A percentile compares a stretch with the other conserved stretches of the same genome.
phyloP scores from a whole-genome alignment of 2,888 invertebrate species.

The Beris chalybata region DNA sequence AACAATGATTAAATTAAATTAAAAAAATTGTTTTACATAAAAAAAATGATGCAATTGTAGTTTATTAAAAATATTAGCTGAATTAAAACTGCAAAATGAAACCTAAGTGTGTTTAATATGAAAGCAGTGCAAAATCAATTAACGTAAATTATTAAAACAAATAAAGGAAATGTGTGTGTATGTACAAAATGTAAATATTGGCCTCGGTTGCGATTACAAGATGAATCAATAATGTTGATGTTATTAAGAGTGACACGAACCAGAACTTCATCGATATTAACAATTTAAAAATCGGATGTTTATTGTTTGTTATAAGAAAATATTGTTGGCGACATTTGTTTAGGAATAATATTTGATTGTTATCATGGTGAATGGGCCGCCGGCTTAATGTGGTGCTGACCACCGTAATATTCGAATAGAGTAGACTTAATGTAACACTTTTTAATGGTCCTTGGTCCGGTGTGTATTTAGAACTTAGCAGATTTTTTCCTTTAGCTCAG shows the following conservation, averaged over 20 bases:
- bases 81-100: neutral
- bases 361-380: no score
- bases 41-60: no score
- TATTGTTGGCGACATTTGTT: no score
- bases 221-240: conserved; percentile 8
- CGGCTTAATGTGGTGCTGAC: no score
- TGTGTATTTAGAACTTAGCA: no score
- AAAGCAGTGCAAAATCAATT: neutral
- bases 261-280: neutral
- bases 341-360: no score
- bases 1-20: neutral
- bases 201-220: conserved; percentile 20
- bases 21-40: no score
- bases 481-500: no score
- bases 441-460: no score
- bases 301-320: neutral
- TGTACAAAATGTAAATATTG: conserved; percentile 23
- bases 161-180: neutral
- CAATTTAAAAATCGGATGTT: neutral
- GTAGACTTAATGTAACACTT: no score
- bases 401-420: no score
- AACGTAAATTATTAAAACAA: conserved; percentile 1
- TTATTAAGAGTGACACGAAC: neutral
- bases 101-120: neutral
- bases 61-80: no score